Conservation (phyloP, 2,797 vertebrate species). For the Graptemys geographica region DNA sequence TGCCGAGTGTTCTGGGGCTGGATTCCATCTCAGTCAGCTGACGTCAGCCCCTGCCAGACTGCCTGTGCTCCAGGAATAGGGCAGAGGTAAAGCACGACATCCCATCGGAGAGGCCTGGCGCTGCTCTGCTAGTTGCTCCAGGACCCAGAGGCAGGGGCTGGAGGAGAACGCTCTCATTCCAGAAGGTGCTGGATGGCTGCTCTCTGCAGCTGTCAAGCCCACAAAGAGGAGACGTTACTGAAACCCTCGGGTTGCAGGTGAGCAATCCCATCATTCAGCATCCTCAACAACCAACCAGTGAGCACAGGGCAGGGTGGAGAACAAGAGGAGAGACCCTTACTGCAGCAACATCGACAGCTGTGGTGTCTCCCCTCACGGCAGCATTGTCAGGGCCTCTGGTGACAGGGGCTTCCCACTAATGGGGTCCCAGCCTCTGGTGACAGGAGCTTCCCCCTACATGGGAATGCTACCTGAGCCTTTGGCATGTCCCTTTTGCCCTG, state of each 20-base stretch:
- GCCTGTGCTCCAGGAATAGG: constrained; percentile 80
- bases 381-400: background rate
- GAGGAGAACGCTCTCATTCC: constrained; percentile 76
- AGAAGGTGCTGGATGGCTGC: background rate
- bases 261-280: background rate
- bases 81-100: constrained; percentile 35
- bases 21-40: background rate
- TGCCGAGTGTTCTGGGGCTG: rapidly evolving
- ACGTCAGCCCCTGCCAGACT: constrained; percentile 22
- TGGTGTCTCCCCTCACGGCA: background rate
- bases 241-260: background rate
- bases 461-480: rapidly evolving
- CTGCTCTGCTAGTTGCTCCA: constrained; percentile 24
- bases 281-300: background rate
- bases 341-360: background rate
- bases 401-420: background rate
- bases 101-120: background rate
- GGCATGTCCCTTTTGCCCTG: background rate
- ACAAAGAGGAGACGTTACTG: constrained; percentile 21
- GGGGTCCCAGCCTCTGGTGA: background rate
- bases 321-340: background rate
- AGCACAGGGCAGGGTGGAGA: background rate
- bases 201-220: constrained; percentile 45
- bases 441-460: background rate
- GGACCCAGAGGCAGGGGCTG: constrained; percentile 79